Conservation (phyloP, 2,888 invertebrate genomes). For the Lasioglossum morio region DNA sequence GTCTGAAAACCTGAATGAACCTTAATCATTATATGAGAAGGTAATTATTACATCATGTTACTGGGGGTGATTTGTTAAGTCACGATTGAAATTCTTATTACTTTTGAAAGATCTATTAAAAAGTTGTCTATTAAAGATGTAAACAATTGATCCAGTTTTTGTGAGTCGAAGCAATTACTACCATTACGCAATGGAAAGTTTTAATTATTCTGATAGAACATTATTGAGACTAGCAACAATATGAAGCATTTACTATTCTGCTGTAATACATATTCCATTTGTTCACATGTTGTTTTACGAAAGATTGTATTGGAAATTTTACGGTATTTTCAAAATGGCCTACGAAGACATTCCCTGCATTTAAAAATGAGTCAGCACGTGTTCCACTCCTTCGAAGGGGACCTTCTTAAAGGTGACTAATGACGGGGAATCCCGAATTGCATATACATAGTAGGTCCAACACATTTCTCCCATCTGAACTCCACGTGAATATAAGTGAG, state of each 20-base stretch:
- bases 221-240: not conserved
- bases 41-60: no score
- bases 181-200: not conserved
- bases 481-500: not conserved
- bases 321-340: not conserved
- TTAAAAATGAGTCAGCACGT: not conserved
- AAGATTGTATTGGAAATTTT: not conserved
- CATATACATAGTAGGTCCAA: no score
- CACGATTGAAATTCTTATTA: no score
- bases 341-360: not conserved
- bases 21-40: no score
- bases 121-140: no score
- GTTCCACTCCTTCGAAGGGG: no score
- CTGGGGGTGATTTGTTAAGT: no score
- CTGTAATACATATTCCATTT: not conserved
- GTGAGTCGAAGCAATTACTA: not conserved
- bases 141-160: not conserved
- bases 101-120: no score
- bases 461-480: not conserved
- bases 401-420: not conserved
- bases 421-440: conserved; percentile 5
- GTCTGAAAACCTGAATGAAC: no score
- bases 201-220: not conserved
- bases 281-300: not conserved
- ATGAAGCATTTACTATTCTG: not conserved